A percentile compares a stretch with the other conserved stretches of the same genome.
These are phyloP conservation scores for Slavum lentiscoides DNA, from an alignment of 2,888 invertebrate genomes.

Conservation along the genomic window DNA sequence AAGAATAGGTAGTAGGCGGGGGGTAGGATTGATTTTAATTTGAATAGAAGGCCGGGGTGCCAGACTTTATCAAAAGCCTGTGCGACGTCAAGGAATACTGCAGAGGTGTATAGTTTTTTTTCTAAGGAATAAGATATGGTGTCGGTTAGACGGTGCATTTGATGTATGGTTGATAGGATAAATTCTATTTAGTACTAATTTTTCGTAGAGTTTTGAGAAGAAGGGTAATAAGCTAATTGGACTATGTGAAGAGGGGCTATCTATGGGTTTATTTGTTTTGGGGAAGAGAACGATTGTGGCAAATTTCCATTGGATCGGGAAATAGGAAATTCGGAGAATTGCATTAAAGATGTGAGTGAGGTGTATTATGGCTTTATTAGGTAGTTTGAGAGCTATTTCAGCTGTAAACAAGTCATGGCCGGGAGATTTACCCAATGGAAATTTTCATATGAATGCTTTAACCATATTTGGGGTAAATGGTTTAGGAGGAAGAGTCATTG, in stretches of 20 bases:
- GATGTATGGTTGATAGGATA: neutral
- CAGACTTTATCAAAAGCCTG: too few relatives aligned
- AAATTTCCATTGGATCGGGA: too few relatives aligned
- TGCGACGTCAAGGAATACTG: neutral
- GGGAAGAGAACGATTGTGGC: neutral
- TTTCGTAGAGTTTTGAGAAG: slow-evolving; percentile 11
- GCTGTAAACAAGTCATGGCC: neutral
- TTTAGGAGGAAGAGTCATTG: neutral
- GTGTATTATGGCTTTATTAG: neutral
- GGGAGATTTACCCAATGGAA: slow-evolving; percentile 5
- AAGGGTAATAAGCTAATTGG: neutral
- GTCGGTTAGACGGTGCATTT: neutral
- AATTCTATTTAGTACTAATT: too few relatives aligned
- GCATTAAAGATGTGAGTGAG: too few relatives aligned
- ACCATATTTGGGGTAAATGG: neutral
- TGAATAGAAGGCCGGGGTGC: too few relatives aligned
- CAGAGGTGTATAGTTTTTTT: neutral
- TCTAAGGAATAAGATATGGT: too few relatives aligned
- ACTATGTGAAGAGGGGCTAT: neutral
- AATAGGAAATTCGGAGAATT: neutral
- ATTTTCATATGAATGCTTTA: neutral
- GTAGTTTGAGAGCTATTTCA: neutral
- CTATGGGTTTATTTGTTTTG: neutral
- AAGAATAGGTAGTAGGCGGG: too few relatives aligned
- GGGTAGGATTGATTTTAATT: too few relatives aligned